A percentile compares a stretch with the other conserved stretches of the same genome.
Conservation (phyloP, 2,797 vertebrate species). For the Takifugu rubripes region DNA sequence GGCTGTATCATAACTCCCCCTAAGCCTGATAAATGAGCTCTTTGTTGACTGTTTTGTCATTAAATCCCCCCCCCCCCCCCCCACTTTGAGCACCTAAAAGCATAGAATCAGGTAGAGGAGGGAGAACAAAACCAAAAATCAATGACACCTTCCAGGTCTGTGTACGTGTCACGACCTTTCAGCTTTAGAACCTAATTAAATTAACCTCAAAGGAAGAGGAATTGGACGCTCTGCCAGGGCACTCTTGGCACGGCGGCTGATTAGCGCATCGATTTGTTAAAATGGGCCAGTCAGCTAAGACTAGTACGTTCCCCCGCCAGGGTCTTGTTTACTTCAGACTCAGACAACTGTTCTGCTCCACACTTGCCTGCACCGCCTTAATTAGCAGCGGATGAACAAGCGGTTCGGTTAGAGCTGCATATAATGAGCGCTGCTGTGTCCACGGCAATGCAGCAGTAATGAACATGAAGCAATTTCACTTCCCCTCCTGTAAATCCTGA, state of each 20-base stretch:
- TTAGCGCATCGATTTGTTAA: slow-evolving; percentile 79
- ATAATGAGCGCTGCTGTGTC: slow-evolving; percentile 47
- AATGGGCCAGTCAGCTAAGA: slow-evolving; percentile 61
- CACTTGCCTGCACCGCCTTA: slow-evolving; percentile 49
- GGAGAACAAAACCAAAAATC: slow-evolving; percentile 48
- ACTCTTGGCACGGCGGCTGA: slow-evolving; percentile 57
- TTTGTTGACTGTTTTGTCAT: slow-evolving; percentile 70
- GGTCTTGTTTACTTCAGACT: slow-evolving; percentile 71
- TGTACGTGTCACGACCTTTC: slow-evolving; percentile 55
- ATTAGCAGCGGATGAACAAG: slow-evolving; percentile 63
- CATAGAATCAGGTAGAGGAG: slow-evolving; percentile 39
- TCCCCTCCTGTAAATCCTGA: slow-evolving; percentile 3
- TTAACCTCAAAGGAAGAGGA: slow-evolving; percentile 72
- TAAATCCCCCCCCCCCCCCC: slow-evolving; percentile 59
- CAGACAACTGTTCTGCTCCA: slow-evolving; percentile 46
- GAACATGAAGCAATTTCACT: slow-evolving; percentile 32
- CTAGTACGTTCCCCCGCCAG: slow-evolving; percentile 42
- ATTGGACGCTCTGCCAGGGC: slow-evolving; percentile 52
- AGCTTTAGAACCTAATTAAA: slow-evolving; percentile 74
- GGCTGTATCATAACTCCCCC: slow-evolving; percentile 52
- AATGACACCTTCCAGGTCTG: slow-evolving; percentile 68
- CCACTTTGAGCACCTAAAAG: slow-evolving; percentile 50
- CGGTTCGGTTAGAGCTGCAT: slow-evolving; percentile 33
- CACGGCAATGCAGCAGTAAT: slow-evolving; percentile 34
- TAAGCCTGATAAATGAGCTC: slow-evolving; percentile 56